Percentiles rank a stretch among this genome's conserved stretches.
These are phyloP conservation scores for Epizoanthus rinbou DNA, from an alignment of 92 coral and sea anemone species.

Conservation along the genomic window DNA sequence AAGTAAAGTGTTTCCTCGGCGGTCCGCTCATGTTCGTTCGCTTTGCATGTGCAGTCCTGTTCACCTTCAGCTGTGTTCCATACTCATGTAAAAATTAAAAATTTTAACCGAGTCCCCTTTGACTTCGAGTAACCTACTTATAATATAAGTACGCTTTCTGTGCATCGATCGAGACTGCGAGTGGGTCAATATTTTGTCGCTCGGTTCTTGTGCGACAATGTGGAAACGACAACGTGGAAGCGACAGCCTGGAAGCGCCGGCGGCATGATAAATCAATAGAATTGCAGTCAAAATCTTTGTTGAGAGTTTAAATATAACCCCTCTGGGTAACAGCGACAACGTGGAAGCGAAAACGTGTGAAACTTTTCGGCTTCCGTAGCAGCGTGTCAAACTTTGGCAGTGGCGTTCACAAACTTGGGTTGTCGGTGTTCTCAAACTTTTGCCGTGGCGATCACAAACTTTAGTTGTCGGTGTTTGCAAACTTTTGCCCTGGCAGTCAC, in stretches of 20 bases:
- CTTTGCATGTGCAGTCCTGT: neutral
- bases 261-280: slow-evolving; percentile 9
- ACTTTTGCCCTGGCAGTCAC: slow-evolving; percentile 25
- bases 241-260: slow-evolving; percentile 12
- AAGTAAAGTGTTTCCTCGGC: neutral
- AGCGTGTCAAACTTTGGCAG: slow-evolving; percentile 31
- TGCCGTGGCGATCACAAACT: too few species aligned
- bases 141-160: too few species aligned
- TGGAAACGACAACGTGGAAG: too few species aligned
- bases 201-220: too few species aligned
- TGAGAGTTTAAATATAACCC: slow-evolving; percentile 29
- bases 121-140: too few species aligned
- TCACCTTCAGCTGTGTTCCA: neutral
- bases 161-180: slow-evolving; percentile 9
- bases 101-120: neutral
- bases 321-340: too few species aligned
- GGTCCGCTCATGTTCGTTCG: too few species aligned
- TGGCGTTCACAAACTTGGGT: too few species aligned
- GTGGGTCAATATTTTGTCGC: slow-evolving; percentile 13
- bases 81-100: neutral
- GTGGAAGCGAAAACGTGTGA: slow-evolving; percentile 35
- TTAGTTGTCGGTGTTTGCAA: slow-evolving; percentile 18
- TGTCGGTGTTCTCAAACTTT: too few species aligned
- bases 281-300: slow-evolving; percentile 18
- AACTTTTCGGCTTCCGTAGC: slow-evolving; percentile 35